Percentiles rank a stretch among this genome's conserved stretches.
These are phyloP conservation scores for Drosophila gunungcola DNA, from an alignment of 1,140 invertebrate genomes.

Conservation along the genomic window DNA sequence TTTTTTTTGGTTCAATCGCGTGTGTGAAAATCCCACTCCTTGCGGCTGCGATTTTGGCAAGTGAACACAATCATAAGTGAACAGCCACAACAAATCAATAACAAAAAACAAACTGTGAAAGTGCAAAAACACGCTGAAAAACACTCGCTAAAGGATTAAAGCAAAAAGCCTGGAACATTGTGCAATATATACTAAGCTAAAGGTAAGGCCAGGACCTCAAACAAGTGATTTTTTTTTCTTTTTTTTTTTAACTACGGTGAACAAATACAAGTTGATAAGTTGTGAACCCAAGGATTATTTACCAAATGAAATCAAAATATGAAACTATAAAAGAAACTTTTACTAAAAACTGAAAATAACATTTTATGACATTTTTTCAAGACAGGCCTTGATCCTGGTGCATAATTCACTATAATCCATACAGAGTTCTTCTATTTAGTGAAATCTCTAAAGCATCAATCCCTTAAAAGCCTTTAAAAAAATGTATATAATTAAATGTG, in stretches of 20 bases:
- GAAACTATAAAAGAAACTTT: not conserved
- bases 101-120: constrained; percentile 39
- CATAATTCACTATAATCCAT: too few relatives aligned
- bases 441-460: not conserved
- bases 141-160: constrained; percentile 33
- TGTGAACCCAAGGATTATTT: not conserved
- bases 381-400: too few relatives aligned
- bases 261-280: constrained; percentile 1
- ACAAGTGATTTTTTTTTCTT: constrained; percentile 5
- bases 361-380: not conserved
- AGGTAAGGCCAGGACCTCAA: constrained; percentile 23
- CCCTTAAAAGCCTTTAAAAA: too few relatives aligned
- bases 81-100: constrained; percentile 10
- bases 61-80: constrained; percentile 32
- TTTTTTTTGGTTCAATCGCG: constrained; percentile 64
- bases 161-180: constrained; percentile 19
- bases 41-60: constrained; percentile 32
- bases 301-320: not conserved
- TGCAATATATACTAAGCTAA: constrained; percentile 26
- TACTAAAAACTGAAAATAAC: not conserved
- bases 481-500: too few relatives aligned
- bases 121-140: constrained; percentile 30
- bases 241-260: constrained; percentile 9
- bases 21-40: constrained; percentile 44
- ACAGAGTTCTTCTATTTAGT: not conserved